phyloP scores from a whole-genome alignment of 2,113 vertebrate species.

The Pseudolaguvia tuberculata region DNA sequence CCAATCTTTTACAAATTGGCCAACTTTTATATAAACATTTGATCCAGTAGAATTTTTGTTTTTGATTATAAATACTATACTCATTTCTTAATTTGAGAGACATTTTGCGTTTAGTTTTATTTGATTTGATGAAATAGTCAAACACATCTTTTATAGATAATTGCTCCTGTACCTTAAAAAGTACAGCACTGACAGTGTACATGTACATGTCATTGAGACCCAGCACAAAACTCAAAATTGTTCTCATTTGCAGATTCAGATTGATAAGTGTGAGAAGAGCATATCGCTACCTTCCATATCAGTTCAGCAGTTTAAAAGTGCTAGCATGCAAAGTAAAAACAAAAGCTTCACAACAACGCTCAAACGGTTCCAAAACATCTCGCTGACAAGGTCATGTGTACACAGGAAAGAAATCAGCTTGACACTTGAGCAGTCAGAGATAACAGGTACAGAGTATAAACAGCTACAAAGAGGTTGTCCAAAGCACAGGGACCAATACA shows the following conservation, averaged over 20 bases:
- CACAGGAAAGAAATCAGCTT: constrained; percentile 15
- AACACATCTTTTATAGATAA: neutral
- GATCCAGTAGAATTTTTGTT: too few relatives aligned
- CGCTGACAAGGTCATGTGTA: neutral
- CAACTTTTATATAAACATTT: neutral
- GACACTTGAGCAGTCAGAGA: constrained; percentile 18
- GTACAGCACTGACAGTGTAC: neutral
- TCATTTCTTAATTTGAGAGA: neutral
- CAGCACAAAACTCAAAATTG: neutral
- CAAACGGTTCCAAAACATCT: neutral
- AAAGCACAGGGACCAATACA: neutral
- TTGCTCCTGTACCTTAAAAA: neutral
- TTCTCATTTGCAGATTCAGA: neutral
- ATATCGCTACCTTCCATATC: neutral
- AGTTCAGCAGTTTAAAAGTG: neutral
- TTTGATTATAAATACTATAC: neutral
- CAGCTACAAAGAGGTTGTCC: neutral
- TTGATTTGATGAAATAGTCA: neutral
- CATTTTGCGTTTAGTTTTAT: neutral
- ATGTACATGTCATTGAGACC: neutral
- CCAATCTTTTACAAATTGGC: constrained; percentile 21
- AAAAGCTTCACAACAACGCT: neutral
- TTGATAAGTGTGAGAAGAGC: neutral
- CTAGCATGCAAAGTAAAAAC: constrained; percentile 3
- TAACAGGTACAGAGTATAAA: neutral